Percentiles rank a stretch among this genome's conserved stretches.
Evolutionary conservation across 1,140 invertebrate species (phyloP).

Genomic region (Drosophila prosaltans): DNA sequence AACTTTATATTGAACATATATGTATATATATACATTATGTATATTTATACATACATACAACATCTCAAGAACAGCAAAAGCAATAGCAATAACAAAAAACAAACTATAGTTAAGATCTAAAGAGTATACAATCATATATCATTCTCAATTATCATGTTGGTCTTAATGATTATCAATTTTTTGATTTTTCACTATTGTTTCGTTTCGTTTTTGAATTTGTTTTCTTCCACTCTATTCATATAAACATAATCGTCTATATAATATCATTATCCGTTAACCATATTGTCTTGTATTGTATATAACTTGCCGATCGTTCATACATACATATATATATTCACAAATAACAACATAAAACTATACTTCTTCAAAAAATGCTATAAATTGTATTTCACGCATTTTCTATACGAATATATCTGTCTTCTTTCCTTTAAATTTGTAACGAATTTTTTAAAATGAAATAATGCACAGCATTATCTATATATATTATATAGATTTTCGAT

Average conservation of each 20-base stretch:
- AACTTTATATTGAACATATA: too few species aligned
- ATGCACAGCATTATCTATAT: too few species aligned
- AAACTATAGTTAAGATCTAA: neutral
- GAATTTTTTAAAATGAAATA: too few species aligned
- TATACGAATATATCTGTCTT: too few species aligned
- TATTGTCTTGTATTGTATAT: slow-evolving; percentile 8
- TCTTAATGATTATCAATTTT: neutral
- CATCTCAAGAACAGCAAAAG: slow-evolving; percentile 11
- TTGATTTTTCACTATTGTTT: neutral
- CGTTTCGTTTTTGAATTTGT: neutral
- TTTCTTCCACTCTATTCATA: neutral
- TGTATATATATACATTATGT: neutral
- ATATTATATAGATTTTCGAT: too few species aligned
- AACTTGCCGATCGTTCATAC: neutral
- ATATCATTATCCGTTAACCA: neutral
- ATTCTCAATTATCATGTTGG: neutral
- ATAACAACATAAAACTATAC: neutral
- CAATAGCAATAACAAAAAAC: slow-evolving; percentile 11
- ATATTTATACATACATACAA: neutral
- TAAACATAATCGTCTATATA: slow-evolving; percentile 10
- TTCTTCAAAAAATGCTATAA: too few species aligned
- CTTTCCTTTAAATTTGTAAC: too few species aligned
- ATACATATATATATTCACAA: neutral
- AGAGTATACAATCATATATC: neutral
- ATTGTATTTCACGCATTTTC: too few species aligned